Evolutionary conservation across 1,140 invertebrate species (phyloP).

Genomic region (Habropoda laboriosa): DNA sequence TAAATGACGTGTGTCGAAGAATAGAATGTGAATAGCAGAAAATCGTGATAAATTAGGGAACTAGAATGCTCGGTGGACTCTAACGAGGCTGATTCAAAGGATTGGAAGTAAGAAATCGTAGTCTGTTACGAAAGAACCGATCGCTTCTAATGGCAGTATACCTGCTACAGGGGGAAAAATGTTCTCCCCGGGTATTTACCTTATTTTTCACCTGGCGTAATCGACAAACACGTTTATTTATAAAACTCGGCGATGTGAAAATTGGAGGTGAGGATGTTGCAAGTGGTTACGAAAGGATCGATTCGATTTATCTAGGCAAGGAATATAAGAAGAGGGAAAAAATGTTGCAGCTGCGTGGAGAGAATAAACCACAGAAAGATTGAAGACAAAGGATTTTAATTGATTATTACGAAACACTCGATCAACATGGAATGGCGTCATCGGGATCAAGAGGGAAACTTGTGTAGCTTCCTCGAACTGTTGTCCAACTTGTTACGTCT

Average conservation of each 20-base stretch:
- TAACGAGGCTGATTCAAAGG: background rate
- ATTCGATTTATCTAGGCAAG: background rate
- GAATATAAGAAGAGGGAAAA: too few relatives aligned
- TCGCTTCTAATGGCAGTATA: too few relatives aligned
- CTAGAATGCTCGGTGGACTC: background rate
- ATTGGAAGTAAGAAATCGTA: background rate
- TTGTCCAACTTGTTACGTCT: constrained; percentile 5
- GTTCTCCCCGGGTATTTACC: background rate
- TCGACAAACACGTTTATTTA: background rate
- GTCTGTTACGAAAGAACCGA: background rate
- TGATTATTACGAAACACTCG: too few relatives aligned
- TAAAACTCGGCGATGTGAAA: too few relatives aligned
- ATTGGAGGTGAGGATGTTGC: too few relatives aligned
- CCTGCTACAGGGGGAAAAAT: background rate
- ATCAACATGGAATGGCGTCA: background rate
- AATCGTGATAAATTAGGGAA: background rate
- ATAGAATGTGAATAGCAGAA: background rate
- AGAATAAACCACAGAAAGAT: too few relatives aligned
- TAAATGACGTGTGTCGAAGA: too few relatives aligned
- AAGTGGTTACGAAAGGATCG: background rate
- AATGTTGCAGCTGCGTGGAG: too few relatives aligned
- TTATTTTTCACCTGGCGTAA: background rate
- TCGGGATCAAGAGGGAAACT: background rate
- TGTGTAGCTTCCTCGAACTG: background rate
- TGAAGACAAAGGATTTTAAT: too few relatives aligned